Base-by-base conservation (phyloP, 2,797 vertebrate genomes). In the Crocodylus rhombifer region DNA sequence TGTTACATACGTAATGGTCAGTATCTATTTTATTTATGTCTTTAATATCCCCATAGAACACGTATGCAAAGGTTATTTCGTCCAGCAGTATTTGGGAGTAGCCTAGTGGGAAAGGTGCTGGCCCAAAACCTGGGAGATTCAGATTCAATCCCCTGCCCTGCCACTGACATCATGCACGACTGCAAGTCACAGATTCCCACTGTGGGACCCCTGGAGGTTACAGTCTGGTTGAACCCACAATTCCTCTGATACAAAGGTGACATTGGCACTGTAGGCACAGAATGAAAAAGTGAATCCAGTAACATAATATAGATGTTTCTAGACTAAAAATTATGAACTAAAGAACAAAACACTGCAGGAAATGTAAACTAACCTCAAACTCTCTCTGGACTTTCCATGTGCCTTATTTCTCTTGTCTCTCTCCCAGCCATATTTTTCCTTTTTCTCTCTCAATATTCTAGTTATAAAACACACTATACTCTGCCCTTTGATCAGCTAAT, bases 401-500 rank as follows among this genome's bases (percentile, higher is more conserved):
- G 89, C 1, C 14, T 12, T 42, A 21, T 28, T 77, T 51, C 1
- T 64, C 88, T 79, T 20, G 21, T 81, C 26, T 57, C 51, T 90
- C 77, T 28, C n/a, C 71, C 17, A 73, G 11, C 33, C 63, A 25
- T 18, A 0, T 74, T 82, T 73, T 30, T 58, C 61, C 76, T 62
- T 2, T 20, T 62, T 7, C 11, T 42, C 65, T 78, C 82, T 91
- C 86, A 10, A 1, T 60, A 56, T 79, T 84, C 23, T 3, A n/a
- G 42, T 56, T 57, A 62, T 87, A 88, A 23, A 65, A 91, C 42
- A 79, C 28, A 30, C 28, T 1, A 4, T 2, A 18, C 83, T 91
- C 93, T 95, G 63, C 21, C 82, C 95, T 97, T 96, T 96, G 95
- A 96, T 95, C 91, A 92, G 77, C 77, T 62, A 79, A 62, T n/a